Percentiles rank a stretch among this genome's conserved stretches.
phyloP scores from a whole-genome alignment of 2,113 vertebrate genomes.

The Clarias magur region DNA sequence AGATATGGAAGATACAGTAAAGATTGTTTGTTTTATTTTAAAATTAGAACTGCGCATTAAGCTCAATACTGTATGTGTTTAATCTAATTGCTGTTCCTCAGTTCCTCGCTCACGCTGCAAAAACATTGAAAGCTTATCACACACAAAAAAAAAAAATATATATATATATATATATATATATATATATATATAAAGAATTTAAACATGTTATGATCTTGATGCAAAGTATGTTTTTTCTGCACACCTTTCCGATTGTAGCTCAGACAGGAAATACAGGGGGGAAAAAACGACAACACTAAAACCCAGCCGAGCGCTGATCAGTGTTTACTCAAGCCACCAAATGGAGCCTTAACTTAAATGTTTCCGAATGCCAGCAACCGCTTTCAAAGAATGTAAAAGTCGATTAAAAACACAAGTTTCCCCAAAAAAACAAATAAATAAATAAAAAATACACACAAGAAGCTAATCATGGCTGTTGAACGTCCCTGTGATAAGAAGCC shows the following conservation, averaged over 20 bases:
- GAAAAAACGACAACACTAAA: background rate
- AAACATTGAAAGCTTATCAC: background rate
- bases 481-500: slow-evolving; percentile 16
- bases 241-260: background rate
- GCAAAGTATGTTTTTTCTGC: background rate
- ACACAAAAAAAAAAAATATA: background rate
- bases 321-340: background rate
- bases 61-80: background rate
- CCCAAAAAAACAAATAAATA: too few species aligned
- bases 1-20: background rate
- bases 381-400: background rate
- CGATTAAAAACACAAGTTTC: background rate
- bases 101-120: background rate
- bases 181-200: background rate
- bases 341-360: background rate
- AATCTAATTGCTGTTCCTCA: background rate
- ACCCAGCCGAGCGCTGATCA: too few species aligned
- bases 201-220: background rate
- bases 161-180: too few species aligned
- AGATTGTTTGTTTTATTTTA: background rate
- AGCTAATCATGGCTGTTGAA: background rate
- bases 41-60: background rate
- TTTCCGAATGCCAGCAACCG: background rate
- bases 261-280: background rate
- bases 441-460: background rate